A percentile compares a stretch with the other conserved stretches of the same genome.
Evolutionary conservation across 2,797 vertebrate species (phyloP).

Genomic region (Lagodon rhomboides): DNA sequence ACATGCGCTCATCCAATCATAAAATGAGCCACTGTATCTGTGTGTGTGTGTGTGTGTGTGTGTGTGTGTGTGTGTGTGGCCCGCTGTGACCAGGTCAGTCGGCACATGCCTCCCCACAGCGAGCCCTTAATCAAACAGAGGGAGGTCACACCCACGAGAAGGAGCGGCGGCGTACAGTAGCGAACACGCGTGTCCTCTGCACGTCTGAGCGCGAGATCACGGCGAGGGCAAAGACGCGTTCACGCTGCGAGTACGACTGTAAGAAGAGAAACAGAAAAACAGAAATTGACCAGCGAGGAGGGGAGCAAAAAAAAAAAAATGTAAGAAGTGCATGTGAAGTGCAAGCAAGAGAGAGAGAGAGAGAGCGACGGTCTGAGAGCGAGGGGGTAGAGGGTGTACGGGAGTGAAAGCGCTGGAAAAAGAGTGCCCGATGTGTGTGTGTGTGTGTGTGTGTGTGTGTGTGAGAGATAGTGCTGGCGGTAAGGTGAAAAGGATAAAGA

Average conservation of each 20-base stretch:
- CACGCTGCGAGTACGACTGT: background rate
- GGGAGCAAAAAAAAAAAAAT: constrained; percentile 18
- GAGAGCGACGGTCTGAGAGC: constrained; percentile 14
- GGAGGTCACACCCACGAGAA: constrained; percentile 57
- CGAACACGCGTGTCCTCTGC: constrained; percentile 15
- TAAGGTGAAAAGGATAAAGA: constrained; percentile 71
- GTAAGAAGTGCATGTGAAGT: constrained; percentile 21
- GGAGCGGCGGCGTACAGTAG: constrained; percentile 10
- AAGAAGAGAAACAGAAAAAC: too few relatives aligned
- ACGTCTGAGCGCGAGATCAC: background rate
- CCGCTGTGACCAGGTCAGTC: constrained; percentile 60
- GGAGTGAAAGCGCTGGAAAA: constrained; percentile 1
- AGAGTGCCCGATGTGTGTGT: constrained; percentile 19
- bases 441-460: constrained; percentile 27
- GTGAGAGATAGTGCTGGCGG: constrained; percentile 53
- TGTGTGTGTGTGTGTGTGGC: constrained; percentile 15
- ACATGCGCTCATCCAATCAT: constrained; percentile 64
- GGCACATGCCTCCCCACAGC: constrained; percentile 65
- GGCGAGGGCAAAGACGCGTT: background rate
- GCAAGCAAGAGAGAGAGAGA: constrained; percentile 12
- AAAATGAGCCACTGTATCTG: constrained; percentile 45
- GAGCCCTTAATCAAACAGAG: constrained; percentile 71
- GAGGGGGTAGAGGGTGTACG: background rate
- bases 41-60: constrained; percentile 27
- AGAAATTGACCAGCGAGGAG: background rate